Percentiles rank a stretch among this genome's conserved stretches.
Evolutionary conservation across 2,888 invertebrate species (phyloP).

Genomic region (Dinocampus coccinellae): DNA sequence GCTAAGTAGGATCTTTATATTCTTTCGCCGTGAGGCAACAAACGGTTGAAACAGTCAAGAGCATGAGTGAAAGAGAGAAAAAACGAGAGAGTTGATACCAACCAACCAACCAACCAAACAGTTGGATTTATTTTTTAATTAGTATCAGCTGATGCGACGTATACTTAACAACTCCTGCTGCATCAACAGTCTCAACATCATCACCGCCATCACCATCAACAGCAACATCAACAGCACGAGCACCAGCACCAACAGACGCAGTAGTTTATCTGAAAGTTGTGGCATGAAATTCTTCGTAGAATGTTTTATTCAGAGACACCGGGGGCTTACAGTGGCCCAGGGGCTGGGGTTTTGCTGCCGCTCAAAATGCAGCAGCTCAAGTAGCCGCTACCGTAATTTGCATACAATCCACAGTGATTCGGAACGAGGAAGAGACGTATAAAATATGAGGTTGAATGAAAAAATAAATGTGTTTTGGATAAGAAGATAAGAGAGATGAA

Average conservation of each 20-base stretch:
- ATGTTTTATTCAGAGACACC: slow-evolving; percentile 69
- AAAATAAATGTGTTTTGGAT: not conserved
- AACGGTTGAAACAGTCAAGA: slow-evolving; percentile 38
- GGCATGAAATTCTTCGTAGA: slow-evolving; percentile 62
- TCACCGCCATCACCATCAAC: slow-evolving; percentile 35
- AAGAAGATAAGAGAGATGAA: slow-evolving; percentile 25
- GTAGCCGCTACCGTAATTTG: slow-evolving; percentile 68
- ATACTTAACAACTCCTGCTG: slow-evolving; percentile 64
- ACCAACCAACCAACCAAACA: slow-evolving; percentile 58
- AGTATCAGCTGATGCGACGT: slow-evolving; percentile 68
- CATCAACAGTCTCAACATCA: slow-evolving; percentile 35
- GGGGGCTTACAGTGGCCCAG: slow-evolving; percentile 53
- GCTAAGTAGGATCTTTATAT: slow-evolving; percentile 69
- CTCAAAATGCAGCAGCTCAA: slow-evolving; percentile 61
- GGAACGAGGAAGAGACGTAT: slow-evolving; percentile 37
- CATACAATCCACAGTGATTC: slow-evolving; percentile 66
- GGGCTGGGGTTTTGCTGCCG: slow-evolving; percentile 44
- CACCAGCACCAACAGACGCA: slow-evolving; percentile 38
- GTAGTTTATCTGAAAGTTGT: slow-evolving; percentile 30
- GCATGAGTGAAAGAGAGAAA: slow-evolving; percentile 34
- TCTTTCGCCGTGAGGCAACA: slow-evolving; percentile 64
- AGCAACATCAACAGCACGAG: slow-evolving; percentile 22
- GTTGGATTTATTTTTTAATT: slow-evolving; percentile 67
- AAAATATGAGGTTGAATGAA: slow-evolving; percentile 21
- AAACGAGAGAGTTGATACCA: not conserved